Percentiles rank a stretch among this genome's conserved stretches.
Evolutionary conservation across 2,797 vertebrate species (phyloP).

Genomic region (Malurus splendens): DNA sequence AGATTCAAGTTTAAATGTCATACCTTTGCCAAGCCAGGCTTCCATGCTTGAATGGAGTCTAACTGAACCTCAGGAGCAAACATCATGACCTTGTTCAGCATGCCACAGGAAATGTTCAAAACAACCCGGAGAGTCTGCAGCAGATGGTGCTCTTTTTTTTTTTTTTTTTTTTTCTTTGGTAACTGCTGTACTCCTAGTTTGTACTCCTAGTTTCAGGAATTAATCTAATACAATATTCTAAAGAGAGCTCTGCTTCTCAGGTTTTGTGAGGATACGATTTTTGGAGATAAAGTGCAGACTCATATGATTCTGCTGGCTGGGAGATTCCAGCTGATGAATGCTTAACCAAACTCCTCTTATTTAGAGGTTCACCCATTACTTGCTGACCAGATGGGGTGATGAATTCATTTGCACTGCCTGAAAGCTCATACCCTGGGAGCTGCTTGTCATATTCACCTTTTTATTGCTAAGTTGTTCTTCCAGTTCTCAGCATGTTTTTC

Average conservation of each 20-base stretch:
- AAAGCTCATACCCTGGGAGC: constrained; percentile 7
- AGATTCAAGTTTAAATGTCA: not conserved
- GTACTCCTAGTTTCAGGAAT: not conserved
- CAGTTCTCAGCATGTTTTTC: constrained; percentile 53
- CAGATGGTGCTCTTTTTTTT: not conserved
- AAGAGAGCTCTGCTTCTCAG: not conserved
- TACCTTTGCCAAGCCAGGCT: not conserved
- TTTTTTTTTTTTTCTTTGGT: not conserved
- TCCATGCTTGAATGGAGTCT: not conserved
- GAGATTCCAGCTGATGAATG: not conserved
- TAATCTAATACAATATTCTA: not conserved
- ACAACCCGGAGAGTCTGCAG: not conserved
- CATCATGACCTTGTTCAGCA: not conserved
- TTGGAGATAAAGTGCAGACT: not conserved
- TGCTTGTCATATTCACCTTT: constrained; percentile 36
- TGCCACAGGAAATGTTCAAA: not conserved
- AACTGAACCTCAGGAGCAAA: not conserved
- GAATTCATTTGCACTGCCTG: not conserved
- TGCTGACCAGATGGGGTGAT: not conserved
- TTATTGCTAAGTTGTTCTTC: constrained; percentile 51
- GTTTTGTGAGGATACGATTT: not conserved
- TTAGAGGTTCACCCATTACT: not conserved
- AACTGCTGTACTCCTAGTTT: not conserved
- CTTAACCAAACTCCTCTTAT: not conserved
- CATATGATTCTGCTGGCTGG: not conserved